Base-by-base conservation (phyloP, 2,888 invertebrate genomes). In the Nymphalis urticae region DNA sequence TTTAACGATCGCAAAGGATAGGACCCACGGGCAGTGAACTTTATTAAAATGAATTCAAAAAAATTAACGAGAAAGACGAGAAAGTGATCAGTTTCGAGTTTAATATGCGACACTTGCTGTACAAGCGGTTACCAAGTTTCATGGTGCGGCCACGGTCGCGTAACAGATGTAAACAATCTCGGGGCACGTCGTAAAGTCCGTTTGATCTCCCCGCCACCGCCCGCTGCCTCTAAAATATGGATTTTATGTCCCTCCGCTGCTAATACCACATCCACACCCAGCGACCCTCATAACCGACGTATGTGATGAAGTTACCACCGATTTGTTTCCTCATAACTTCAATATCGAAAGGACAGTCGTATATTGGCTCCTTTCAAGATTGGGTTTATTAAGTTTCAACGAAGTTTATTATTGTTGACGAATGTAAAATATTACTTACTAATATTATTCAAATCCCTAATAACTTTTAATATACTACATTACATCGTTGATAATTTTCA, bases 81-180 rank as follows among this genome's bases (percentile, higher is more conserved):
- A 60, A 56, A 60, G 53, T 42, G 59, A 42, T 53, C 53, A 60
- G 54, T 64, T 48, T 60, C 54, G 61, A 68, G 58, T 64, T 69
- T 66, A 51, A 71, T 66, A 72, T 62, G 61, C 72, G 70, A 70
- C 64, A 75, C 70, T 72, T 73, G 72, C 69, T 66, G 73, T 72
- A 75, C 74, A 69, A 76, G 76, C 75, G 90, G 90, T 90, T 88
- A 89, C 85, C 88, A 89, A 91, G 88, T 90, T 90, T 84, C 84
- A 82, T 81, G 83, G 84, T 81, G 83, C 83, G 85, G 87, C 87
- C 79, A 83, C 88, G 85, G 86, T 80, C 83, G 83, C 82, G 90
- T 86, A 88, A 83, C 92, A 92, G 92, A 92, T 92, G 92, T 92
- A 92, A 92, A 92, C 92, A 92, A 89, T 91, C 90, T 88, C 87